A percentile compares a stretch with the other conserved stretches of the same genome.
These are phyloP conservation scores for Helicoverpa assulta DNA, from an alignment of 2,888 invertebrate genomes.

Conservation along the genomic window DNA sequence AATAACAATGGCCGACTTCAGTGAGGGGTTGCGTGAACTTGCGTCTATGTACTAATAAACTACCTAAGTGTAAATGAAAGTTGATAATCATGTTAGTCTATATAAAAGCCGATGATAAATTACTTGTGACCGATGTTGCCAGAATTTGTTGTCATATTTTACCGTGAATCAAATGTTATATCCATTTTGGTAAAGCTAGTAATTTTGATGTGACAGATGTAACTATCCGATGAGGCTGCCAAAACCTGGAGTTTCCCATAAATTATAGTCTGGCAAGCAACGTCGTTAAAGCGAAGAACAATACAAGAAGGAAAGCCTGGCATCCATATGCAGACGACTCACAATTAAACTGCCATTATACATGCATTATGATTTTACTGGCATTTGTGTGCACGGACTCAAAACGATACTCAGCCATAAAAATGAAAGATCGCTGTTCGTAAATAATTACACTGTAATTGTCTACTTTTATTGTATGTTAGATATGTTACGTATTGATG, in stretches of 20 bases:
- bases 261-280: constrained; percentile 25
- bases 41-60: too few species aligned
- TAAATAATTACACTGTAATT: constrained; percentile 51
- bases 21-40: neutral
- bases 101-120: neutral
- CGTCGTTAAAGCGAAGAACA: constrained; percentile 16
- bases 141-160: neutral
- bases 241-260: constrained; percentile 8
- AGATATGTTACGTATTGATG: constrained; percentile 27
- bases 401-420: constrained; percentile 54
- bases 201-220: constrained; percentile 1
- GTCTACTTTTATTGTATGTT: constrained; percentile 45
- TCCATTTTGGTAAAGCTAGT: neutral
- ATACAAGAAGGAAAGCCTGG: constrained; percentile 14
- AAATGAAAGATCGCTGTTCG: constrained; percentile 49
- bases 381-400: constrained; percentile 58
- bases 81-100: too few species aligned
- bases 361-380: constrained; percentile 58
- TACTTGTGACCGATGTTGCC: neutral
- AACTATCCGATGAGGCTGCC: constrained; percentile 1
- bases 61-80: too few species aligned
- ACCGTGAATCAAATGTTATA: neutral
- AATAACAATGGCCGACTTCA: constrained; percentile 4
- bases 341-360: constrained; percentile 60
- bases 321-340: constrained; percentile 29